Conservation (phyloP, 2,797 vertebrate species). For the Cynodonichthys magdalenae region DNA sequence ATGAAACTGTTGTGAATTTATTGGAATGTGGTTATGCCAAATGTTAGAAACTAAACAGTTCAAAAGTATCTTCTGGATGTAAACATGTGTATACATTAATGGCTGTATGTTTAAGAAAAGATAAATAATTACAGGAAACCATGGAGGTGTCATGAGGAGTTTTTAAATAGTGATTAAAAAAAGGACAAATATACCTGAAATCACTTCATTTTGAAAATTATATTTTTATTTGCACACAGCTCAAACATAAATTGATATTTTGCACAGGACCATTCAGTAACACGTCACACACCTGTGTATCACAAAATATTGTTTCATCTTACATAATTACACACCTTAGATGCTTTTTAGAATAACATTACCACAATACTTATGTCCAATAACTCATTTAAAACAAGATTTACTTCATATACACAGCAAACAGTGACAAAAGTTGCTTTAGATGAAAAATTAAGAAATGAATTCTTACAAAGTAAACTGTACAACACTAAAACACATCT, state of each 20-base stretch:
- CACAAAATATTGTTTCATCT: background rate
- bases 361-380: background rate
- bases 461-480: too few species aligned
- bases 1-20: background rate
- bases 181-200: background rate
- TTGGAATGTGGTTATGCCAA: background rate
- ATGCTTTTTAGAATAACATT: background rate
- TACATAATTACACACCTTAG: background rate
- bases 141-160: background rate
- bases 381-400: background rate
- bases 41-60: background rate
- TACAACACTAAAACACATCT: too few species aligned
- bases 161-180: background rate
- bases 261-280: background rate
- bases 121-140: background rate
- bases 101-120: too few species aligned
- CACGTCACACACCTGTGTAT: background rate
- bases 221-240: constrained; percentile 8
- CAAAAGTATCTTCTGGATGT: background rate
- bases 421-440: background rate
- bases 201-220: background rate
- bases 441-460: background rate
- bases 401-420: background rate
- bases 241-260: background rate
- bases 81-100: background rate